Percentiles rank a stretch among this genome's conserved stretches.
These are phyloP conservation scores for Dicycla oo DNA, from an alignment of 2,888 invertebrate species.

Conservation along the genomic window DNA sequence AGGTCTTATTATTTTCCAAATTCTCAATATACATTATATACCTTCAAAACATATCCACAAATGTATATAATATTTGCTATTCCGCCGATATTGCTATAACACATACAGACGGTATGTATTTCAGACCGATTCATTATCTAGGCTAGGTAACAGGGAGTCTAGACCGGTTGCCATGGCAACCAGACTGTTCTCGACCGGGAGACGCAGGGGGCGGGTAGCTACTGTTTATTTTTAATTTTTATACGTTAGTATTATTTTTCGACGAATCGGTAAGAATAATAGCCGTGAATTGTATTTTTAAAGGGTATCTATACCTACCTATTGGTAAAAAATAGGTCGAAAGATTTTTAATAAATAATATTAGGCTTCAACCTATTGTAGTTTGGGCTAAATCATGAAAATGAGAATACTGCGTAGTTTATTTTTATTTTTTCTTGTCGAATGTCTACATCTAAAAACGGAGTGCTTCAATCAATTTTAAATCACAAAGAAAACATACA, in stretches of 20 bases:
- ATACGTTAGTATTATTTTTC: slow-evolving; percentile 32
- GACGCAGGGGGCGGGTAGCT: slow-evolving; percentile 18
- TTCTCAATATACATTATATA: background rate
- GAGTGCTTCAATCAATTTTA: background rate
- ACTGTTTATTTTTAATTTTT: slow-evolving; percentile 50
- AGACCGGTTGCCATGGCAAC: slow-evolving; percentile 66
- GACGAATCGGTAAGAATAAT: slow-evolving; percentile 22
- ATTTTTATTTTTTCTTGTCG: background rate
- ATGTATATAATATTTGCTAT: slow-evolving; percentile 15
- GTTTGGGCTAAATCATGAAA: slow-evolving; percentile 13
- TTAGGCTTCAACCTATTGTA: slow-evolving; percentile 10
- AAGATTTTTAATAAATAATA: background rate
- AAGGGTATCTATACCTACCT: background rate
- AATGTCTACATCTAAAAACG: background rate
- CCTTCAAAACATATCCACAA: slow-evolving; percentile 10
- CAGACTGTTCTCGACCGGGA: slow-evolving; percentile 49
- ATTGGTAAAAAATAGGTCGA: slow-evolving; percentile 24
- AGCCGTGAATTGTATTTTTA: slow-evolving; percentile 8
- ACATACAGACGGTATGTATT: slow-evolving; percentile 49
- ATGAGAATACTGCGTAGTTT: background rate
- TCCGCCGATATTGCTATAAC: slow-evolving; percentile 28
- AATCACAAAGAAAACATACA: background rate
- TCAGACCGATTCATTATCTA: slow-evolving; percentile 54
- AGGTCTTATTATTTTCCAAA: background rate
- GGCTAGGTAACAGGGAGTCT: slow-evolving; percentile 50